These are phyloP conservation scores for Endomychus coccineus DNA, from an alignment of 2,888 invertebrate species.

Conservation along the genomic window DNA sequence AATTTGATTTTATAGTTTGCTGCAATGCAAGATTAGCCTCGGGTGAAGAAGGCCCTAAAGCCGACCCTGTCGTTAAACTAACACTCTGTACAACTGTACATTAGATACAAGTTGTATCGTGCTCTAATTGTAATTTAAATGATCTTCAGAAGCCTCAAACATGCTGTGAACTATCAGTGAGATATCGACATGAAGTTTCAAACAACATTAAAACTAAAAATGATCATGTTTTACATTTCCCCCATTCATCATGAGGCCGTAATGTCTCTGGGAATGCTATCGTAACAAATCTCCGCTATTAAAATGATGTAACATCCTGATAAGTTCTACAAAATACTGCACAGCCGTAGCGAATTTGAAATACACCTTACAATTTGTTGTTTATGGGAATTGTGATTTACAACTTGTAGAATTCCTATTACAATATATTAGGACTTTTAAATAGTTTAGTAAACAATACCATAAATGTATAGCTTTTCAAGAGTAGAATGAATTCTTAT, in stretches of 20 bases:
- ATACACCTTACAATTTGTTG: conserved; percentile 24
- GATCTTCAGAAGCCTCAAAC: conserved; percentile 19
- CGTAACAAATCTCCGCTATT: conserved; percentile 27
- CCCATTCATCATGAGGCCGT: conserved; percentile 22
- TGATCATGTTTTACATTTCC: conserved; percentile 25
- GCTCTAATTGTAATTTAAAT: conserved; percentile 15
- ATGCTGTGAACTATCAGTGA: conserved; percentile 24
- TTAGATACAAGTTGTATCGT: too few species aligned
- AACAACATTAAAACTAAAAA: conserved; percentile 20
- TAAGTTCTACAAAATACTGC: conserved; percentile 28
- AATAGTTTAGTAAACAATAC: too few species aligned
- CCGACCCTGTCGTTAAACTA: too few species aligned
- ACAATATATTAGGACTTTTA: too few species aligned
- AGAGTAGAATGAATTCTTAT: too few species aligned
- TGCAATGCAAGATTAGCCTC: too few species aligned
- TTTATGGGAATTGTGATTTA: conserved; percentile 25
- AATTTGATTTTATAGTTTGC: too few species aligned
- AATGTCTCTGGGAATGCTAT: conserved; percentile 25
- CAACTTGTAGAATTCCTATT: too few species aligned
- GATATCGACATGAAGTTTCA: conserved; percentile 22
- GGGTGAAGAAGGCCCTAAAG: too few species aligned
- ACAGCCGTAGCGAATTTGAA: conserved; percentile 25
- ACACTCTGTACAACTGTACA: too few species aligned
- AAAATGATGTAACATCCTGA: conserved; percentile 29
- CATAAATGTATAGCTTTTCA: too few species aligned